Evolutionary conservation across 2,113 vertebrate genomes (phyloP).

Genomic region (Ochotona princeps): DNA sequence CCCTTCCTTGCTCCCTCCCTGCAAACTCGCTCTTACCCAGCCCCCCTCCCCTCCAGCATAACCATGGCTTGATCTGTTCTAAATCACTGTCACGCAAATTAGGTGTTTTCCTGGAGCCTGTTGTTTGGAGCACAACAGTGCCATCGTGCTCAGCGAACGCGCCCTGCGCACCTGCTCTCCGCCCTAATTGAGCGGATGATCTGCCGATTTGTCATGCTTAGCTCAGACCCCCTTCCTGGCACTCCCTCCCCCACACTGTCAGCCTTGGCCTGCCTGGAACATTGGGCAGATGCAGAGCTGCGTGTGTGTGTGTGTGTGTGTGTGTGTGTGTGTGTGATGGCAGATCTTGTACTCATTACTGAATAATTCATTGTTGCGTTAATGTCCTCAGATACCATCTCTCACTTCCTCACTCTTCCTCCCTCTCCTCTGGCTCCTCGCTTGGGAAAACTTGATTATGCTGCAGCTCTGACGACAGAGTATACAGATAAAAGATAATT

Average conservation of each 20-base stretch:
- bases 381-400: slow-evolving; percentile 91
- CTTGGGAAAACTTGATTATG: slow-evolving; percentile 96
- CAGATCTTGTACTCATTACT: slow-evolving; percentile 92
- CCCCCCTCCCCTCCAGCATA: background rate
- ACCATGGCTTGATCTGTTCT: slow-evolving; percentile 74
- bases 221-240: slow-evolving; percentile 85
- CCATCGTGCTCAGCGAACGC: slow-evolving; percentile 73
- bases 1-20: background rate
- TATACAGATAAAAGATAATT: slow-evolving; percentile 99
- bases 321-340: slow-evolving; percentile 76
- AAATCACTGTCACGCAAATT: slow-evolving; percentile 87
- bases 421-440: slow-evolving; percentile 82
- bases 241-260: slow-evolving; percentile 73
- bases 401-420: slow-evolving; percentile 82
- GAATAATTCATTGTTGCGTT: slow-evolving; percentile 94
- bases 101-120: slow-evolving; percentile 87
- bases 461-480: slow-evolving; percentile 94
- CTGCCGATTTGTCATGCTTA: slow-evolving; percentile 90
- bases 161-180: slow-evolving; percentile 86
- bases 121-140: slow-evolving; percentile 82
- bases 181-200: slow-evolving; percentile 88
- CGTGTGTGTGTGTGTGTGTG: background rate
- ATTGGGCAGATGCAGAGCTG: slow-evolving; percentile 86
- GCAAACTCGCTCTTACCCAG: background rate
- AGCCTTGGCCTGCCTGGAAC: slow-evolving; percentile 79